Evolutionary conservation across 2,797 vertebrate genomes (phyloP), one percentile per base, ranked within the genome.

Genomic region (Hypotaenidia philippensis): DNA sequence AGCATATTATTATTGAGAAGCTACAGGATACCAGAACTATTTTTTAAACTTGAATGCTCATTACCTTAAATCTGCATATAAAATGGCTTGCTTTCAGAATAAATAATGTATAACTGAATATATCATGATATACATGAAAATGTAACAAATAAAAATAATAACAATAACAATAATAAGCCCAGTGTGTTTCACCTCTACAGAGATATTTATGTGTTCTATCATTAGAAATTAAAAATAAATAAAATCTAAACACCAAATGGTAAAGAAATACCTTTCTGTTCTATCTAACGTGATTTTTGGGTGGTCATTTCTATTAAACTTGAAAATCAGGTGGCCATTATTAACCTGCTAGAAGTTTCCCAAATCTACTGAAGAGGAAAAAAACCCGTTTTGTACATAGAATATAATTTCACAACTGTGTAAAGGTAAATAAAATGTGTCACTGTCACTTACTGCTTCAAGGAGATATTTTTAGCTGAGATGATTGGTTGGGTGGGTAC

Each of bases 51-150:
- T 98, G 97, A 98, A 97, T 97, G 95, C 87, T 97, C 95, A 94
- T 97, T 98, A 97, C 97, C 97, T 98, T 98, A 97, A 98, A 97
- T 98, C 97, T 98, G 92, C 97, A 97, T 97, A 97, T 96, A 97
- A 97, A 98, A 97, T 76, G 74, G 81, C 96, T 97, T 97, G 52
- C 87, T 97, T 96, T 96, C 94, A 97, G 83, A 90, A 27, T 89
- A 96, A 87, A 96, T 96, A 97, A 97, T 94, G 94, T 71, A 94
- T 95, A 97, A 96, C 53, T 22, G 74, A 96, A 96, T 96, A 94
- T 93, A 97, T 89, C 88, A 90, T 71, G 82, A 89, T 27, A 64
- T 65, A 95, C 75, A 93, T 90, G 77, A 97, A 97, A 97, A 91
- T 86, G 59, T 36, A 92, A 94, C 49, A 87, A 97, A 96, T 94